Base-by-base conservation (phyloP, 2,113 vertebrate genomes). In the Tamias sibiricus region DNA sequence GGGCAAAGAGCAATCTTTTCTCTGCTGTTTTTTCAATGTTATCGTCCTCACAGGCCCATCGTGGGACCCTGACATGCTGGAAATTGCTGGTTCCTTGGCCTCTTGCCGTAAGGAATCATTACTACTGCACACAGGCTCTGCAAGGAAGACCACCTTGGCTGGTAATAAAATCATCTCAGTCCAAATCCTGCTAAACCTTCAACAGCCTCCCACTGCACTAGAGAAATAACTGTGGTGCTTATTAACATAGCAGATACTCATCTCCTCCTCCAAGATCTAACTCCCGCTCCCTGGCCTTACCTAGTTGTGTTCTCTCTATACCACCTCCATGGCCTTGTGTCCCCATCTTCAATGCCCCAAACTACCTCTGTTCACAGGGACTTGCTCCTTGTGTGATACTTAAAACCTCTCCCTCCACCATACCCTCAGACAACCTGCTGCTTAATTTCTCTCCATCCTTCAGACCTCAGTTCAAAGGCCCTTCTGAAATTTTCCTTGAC, bases 11-110 rank as follows among this genome's bases (percentile, higher is more conserved):
- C 47, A 91, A 62, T 93, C 20, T 85, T 87, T 66, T 72, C 93
- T 81, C 37, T 79, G 49, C 26, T 94, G n/a, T 59, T 90, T 96
- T 80, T 96, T 66, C 91, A 93, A 28, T 59, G 72, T 37, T 68
- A 82, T 2, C 87, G 37, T 87, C 69, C 71, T 62, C 71, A 24
- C 44, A 92, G 37, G 54, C 9, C 59, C 76, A 92, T 86, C 68
- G 83, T 0, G 1, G 35, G 54, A 74, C 54, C 35, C 72, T 83
- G 77, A 77, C 71, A 95, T 37, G 13, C 94, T 77, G 17, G 44
- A n/a, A 95, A 88, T 22, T 44, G 40, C 72, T 91, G 14, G 64
- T 42, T 44, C 71, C 8, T 85, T 86, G 71, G 68, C 75, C 62
- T n/a, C 37, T 24, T 92, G 30, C 81, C 77, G 8, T 52, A 57